Evolutionary conservation across 2,797 vertebrate species (phyloP).

Genomic region (Mormyrus hasselquistii): DNA sequence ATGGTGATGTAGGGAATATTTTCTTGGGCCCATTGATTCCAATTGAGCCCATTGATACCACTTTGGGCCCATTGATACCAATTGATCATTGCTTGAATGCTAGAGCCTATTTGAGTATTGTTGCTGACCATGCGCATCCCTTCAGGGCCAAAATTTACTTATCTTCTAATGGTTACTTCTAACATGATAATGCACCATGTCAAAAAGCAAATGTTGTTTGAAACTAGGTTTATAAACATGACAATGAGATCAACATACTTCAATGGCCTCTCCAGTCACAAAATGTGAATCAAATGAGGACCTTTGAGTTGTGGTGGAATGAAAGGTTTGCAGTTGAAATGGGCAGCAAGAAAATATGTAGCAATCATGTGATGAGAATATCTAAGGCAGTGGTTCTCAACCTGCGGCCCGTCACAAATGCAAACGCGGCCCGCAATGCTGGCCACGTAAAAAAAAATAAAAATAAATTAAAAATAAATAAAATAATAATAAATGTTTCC

Average conservation of each 20-base stretch:
- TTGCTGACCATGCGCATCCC: not conserved
- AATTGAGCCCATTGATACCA: not conserved
- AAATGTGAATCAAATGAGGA: not conserved
- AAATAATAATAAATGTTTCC: no score
- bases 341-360: not conserved
- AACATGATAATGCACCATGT: not conserved
- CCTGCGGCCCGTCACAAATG: no score
- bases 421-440: no score
- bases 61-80: not conserved
- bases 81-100: not conserved
- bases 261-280: not conserved
- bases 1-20: not conserved
- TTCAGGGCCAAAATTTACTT: not conserved
- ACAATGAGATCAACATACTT: not conserved
- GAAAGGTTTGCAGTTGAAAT: not conserved
- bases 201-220: not conserved
- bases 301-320: not conserved
- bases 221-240: not conserved
- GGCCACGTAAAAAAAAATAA: no score
- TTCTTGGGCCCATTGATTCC: not conserved
- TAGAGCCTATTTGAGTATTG: not conserved
- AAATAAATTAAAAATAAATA: no score
- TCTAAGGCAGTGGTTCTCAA: not conserved
- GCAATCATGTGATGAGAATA: not conserved
- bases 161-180: not conserved